These are phyloP conservation scores for Eupithecia pulchellata DNA, from an alignment of 2,888 invertebrate species.

Conservation along the genomic window DNA sequence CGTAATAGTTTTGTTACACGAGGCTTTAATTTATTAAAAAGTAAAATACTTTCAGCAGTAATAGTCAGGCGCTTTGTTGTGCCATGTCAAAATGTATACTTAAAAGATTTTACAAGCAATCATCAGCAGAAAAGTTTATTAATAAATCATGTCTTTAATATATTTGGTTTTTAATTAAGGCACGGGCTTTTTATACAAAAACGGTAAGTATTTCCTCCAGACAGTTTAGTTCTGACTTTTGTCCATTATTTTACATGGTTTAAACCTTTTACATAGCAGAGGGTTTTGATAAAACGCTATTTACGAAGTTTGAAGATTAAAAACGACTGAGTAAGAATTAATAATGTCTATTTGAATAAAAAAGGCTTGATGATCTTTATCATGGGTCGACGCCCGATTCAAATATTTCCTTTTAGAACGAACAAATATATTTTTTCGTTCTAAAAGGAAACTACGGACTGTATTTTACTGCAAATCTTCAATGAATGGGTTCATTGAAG, in stretches of 20 bases:
- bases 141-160: neutral
- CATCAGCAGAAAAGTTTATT: neutral
- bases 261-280: neutral
- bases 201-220: neutral
- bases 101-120: neutral
- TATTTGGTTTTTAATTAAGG: neutral
- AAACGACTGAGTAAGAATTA: neutral
- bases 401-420: no score
- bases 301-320: neutral
- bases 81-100: neutral
- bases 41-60: slow-evolving; percentile 10
- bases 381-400: no score
- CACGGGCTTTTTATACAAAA: neutral
- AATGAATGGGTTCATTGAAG: no score
- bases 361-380: no score
- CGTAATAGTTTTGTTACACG: slow-evolving; percentile 12
- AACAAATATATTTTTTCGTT: no score
- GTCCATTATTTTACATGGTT: neutral
- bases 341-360: no score
- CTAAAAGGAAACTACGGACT: no score
- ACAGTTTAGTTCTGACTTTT: neutral
- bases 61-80: slow-evolving; percentile 2
- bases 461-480: no score
- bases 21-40: slow-evolving; percentile 2
- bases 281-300: neutral